phyloP scores from a whole-genome alignment of 1,140 invertebrate genomes.

The Penaeus japonicus region DNA sequence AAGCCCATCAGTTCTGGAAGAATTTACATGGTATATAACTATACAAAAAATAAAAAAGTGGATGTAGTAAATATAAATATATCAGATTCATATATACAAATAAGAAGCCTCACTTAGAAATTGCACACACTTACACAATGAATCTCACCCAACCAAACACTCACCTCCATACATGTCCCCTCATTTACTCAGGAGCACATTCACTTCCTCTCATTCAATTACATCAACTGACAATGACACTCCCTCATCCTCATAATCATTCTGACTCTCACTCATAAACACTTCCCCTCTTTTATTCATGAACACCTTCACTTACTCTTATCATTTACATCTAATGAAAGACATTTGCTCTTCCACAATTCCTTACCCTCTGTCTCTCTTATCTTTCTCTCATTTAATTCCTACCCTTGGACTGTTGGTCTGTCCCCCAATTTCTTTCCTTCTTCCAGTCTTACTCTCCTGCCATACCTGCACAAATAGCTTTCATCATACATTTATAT shows the following conservation, averaged over 20 bases:
- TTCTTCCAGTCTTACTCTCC: conserved; percentile 68
- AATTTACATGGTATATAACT: not conserved
- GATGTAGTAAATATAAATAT: not conserved
- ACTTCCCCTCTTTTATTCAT: too few species aligned
- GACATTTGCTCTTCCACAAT: too few species aligned
- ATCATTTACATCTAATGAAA: too few species aligned
- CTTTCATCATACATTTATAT: not conserved
- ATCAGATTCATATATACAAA: not conserved
- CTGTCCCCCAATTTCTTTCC: conserved; percentile 62
- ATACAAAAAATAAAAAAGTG: not conserved
- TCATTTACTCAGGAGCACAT: too few species aligned
- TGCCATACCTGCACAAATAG: conserved; percentile 66
- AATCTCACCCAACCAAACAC: not conserved
- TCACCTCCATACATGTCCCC: not conserved
- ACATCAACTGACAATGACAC: too few species aligned
- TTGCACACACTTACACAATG: not conserved
- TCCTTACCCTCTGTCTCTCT: not conserved
- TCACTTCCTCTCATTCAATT: too few species aligned
- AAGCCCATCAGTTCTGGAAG: conserved; percentile 62
- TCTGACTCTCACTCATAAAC: too few species aligned
- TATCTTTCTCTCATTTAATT: too few species aligned
- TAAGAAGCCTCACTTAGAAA: not conserved
- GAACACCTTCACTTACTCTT: too few species aligned
- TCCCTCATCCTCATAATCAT: too few species aligned
- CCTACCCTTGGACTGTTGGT: too few species aligned